phyloP scores from a whole-genome alignment of 2,113 vertebrate genomes.

The Hippocampus comes region DNA sequence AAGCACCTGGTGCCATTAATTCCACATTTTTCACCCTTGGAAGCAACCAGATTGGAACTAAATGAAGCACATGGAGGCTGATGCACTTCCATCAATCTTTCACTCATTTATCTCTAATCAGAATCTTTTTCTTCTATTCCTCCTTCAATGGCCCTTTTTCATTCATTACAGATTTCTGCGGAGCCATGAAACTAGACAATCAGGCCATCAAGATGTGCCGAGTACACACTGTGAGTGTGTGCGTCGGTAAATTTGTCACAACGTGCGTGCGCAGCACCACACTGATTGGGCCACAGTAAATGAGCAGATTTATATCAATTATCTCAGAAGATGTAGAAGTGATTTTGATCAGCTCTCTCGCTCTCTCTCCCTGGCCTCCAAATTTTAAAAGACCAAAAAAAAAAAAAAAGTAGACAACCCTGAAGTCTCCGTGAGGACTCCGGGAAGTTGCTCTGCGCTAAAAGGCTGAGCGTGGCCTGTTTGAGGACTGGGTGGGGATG shows the following conservation, averaged over 20 bases:
- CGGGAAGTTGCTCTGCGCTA: no score
- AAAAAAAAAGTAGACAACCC: no score
- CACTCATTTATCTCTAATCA: conserved; percentile 57
- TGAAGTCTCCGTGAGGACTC: no score
- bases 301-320: conserved; percentile 69
- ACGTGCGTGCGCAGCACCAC: conserved; percentile 27
- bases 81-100: conserved; percentile 56
- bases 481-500: no score
- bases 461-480: no score
- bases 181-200: conserved; percentile 49
- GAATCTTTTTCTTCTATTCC: conserved; percentile 50
- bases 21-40: conserved; percentile 20
- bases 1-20: conserved; percentile 6
- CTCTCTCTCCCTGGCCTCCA: not conserved
- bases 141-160: conserved; percentile 48
- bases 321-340: conserved; percentile 53
- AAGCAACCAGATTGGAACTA: conserved; percentile 18
- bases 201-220: conserved; percentile 42
- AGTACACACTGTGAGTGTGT: conserved; percentile 21
- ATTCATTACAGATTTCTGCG: conserved; percentile 59
- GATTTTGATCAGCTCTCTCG: conserved; percentile 26
- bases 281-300: conserved; percentile 63
- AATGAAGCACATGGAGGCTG: conserved; percentile 43
- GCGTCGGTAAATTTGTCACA: conserved; percentile 4
- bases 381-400: not conserved